Conservation (phyloP, 2,113 vertebrate genomes). For the Caloenas nicobarica region DNA sequence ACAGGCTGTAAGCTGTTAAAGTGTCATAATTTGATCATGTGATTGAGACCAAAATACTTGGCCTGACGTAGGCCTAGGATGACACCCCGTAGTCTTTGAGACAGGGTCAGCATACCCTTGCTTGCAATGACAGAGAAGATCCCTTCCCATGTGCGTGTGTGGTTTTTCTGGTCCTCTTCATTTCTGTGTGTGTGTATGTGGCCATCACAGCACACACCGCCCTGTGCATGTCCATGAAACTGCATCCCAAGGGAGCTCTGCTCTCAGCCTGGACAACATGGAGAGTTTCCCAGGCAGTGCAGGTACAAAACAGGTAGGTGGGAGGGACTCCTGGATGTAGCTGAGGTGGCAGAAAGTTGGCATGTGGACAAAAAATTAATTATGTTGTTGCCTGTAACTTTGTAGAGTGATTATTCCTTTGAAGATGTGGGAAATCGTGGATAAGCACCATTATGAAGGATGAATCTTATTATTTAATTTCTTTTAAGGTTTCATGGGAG, state of each 20-base stretch:
- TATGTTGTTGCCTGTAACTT: neutral
- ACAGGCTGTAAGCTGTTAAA: neutral
- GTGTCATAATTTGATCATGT: neutral
- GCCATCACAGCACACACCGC: neutral
- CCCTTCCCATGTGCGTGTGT: neutral
- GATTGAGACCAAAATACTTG: neutral
- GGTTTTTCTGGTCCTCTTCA: neutral
- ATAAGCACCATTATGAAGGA: neutral
- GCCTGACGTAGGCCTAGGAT: neutral
- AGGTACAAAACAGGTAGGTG: neutral
- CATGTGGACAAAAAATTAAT: neutral
- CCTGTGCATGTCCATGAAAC: rapidly evolving
- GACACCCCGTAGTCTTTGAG: neutral
- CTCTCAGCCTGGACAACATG: neutral
- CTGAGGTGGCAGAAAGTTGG: neutral
- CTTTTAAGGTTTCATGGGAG: neutral
- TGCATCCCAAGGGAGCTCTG: neutral
- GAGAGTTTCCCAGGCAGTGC: neutral
- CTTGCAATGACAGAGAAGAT: neutral
- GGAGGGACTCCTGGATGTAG: neutral
- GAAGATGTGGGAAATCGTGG: neutral
- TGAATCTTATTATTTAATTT: neutral
- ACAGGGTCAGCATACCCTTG: neutral
- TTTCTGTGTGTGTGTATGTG: neutral
- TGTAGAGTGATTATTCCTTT: neutral